A percentile compares a stretch with the other conserved stretches of the same genome.
Evolutionary conservation across 2,113 vertebrate genomes (phyloP).

Genomic region (Campylomormyrus numenius): DNA sequence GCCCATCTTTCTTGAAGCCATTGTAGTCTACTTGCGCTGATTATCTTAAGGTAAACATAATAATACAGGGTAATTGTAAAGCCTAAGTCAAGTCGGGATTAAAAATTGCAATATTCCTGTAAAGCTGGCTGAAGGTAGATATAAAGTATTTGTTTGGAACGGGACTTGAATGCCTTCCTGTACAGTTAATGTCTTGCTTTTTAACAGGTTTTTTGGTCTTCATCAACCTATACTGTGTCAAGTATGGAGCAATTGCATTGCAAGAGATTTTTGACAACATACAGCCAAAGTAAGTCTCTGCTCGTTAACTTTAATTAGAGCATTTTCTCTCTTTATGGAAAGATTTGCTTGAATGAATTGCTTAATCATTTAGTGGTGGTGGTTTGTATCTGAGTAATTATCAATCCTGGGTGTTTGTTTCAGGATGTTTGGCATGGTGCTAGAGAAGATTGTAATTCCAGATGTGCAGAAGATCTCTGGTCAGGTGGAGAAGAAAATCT

Average conservation of each 20-base stretch:
- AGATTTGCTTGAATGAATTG: background rate
- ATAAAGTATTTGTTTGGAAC: background rate
- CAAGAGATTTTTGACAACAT: slow-evolving; percentile 97
- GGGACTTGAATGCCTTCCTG: background rate
- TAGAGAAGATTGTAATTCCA: slow-evolving; percentile 96
- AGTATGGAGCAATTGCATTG: slow-evolving; percentile 86
- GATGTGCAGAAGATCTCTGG: slow-evolving; percentile 98
- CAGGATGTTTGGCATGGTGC: slow-evolving; percentile 98
- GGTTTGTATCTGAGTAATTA: background rate
- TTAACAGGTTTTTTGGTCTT: slow-evolving; percentile 90
- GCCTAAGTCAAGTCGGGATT: background rate
- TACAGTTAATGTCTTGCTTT: background rate
- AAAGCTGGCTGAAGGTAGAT: background rate
- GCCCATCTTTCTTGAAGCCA: background rate
- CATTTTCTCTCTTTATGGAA: background rate
- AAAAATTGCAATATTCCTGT: background rate
- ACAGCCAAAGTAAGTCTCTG: slow-evolving; percentile 84
- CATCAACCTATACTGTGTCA: slow-evolving; percentile 88
- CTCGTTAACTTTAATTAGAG: background rate
- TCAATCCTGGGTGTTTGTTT: background rate
- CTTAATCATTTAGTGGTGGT: background rate
- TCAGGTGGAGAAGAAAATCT: slow-evolving; percentile 93
- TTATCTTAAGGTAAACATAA: background rate
- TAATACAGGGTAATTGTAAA: background rate
- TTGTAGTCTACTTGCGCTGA: background rate